A percentile compares a stretch with the other conserved stretches of the same genome.
Evolutionary conservation across 1,140 invertebrate species (phyloP).

Genomic region (Brachionus angularis): DNA sequence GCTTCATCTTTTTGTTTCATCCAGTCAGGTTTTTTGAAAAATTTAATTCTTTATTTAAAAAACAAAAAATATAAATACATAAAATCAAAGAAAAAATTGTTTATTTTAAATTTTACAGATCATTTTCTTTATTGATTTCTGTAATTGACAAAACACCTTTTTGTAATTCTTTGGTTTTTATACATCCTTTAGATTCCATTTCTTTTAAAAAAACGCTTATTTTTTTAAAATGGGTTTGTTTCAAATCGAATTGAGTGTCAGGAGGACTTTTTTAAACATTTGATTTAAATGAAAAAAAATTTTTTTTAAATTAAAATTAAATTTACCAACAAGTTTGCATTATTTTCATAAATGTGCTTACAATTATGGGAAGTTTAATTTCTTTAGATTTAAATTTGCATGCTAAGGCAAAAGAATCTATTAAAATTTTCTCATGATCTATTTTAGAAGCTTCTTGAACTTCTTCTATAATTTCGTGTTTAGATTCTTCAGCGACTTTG

Average conservation of each 20-base stretch:
- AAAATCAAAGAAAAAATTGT: neutral
- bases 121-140: constrained; percentile 37
- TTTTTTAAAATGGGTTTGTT: constrained; percentile 40
- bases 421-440: constrained; percentile 36
- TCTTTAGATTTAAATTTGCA: constrained; percentile 41
- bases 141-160: constrained; percentile 42
- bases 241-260: constrained; percentile 25
- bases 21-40: constrained; percentile 42
- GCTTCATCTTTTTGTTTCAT: constrained; percentile 28
- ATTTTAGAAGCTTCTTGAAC: neutral
- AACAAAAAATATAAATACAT: too few relatives aligned
- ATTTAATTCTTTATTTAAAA: constrained; percentile 2
- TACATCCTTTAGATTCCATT: constrained; percentile 31
- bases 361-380: constrained; percentile 22
- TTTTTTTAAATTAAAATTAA: neutral
- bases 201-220: constrained; percentile 40
- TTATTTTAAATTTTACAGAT: constrained; percentile 8
- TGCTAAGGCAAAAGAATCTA: neutral
- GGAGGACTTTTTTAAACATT: neutral
- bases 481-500: neutral
- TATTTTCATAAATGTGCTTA: constrained; percentile 44
- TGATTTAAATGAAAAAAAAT: neutral
- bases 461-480: neutral
- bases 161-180: constrained; percentile 29
- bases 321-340: constrained; percentile 39